Conservation (phyloP, 2,113 vertebrate species). For the Microtus richardsoni region DNA sequence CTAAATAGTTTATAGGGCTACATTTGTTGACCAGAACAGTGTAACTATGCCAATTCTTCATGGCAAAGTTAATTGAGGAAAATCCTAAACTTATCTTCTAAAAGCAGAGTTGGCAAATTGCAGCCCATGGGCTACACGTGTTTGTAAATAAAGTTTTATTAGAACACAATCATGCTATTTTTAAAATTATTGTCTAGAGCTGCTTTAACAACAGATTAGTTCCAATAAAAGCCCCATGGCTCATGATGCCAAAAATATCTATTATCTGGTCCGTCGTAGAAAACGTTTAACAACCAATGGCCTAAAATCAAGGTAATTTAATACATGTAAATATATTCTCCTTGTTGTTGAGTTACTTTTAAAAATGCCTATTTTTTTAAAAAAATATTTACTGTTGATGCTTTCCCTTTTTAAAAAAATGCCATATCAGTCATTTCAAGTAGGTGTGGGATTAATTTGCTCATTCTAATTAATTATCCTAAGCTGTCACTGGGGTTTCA, state of each 20-base stretch:
- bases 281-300: neutral
- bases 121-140: neutral
- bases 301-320: constrained; percentile 77
- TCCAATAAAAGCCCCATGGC: neutral
- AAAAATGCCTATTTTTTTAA: constrained; percentile 77
- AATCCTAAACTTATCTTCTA: constrained; percentile 60
- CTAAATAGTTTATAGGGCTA: constrained; percentile 18
- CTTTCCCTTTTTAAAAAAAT: constrained; percentile 83
- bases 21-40: neutral
- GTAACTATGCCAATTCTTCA: constrained; percentile 8
- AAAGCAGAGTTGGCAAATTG: constrained; percentile 24
- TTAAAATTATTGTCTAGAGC: neutral
- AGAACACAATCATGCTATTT: neutral
- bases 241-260: neutral
- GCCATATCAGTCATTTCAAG: constrained; percentile 81
- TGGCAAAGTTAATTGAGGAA: constrained; percentile 58
- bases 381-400: constrained; percentile 76
- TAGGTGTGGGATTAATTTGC: constrained; percentile 82
- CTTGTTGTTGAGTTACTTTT: constrained; percentile 80
- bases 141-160: constrained; percentile 62
- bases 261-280: neutral
- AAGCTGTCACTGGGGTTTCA: constrained; percentile 79
- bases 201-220: neutral
- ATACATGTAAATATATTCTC: constrained; percentile 68
- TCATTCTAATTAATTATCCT: constrained; percentile 79